These are phyloP conservation scores for Phalacrocorax pelagicus DNA, from an alignment of 2,113 vertebrate genomes.

Conservation along the genomic window DNA sequence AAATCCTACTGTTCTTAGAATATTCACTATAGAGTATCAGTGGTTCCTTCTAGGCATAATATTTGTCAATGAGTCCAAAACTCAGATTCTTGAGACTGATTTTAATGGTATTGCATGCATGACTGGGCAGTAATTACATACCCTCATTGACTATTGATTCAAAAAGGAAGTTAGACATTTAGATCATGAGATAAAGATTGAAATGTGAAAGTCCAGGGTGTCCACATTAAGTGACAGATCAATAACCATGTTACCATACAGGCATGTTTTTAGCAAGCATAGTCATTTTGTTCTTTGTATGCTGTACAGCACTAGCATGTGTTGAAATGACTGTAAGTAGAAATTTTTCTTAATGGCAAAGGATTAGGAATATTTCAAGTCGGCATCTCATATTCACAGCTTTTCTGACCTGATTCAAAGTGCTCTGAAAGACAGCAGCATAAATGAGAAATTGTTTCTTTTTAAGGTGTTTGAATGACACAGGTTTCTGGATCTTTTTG, in stretches of 20 bases:
- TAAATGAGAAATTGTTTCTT: not conserved
- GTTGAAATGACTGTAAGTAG: not conserved
- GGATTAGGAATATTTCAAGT: not conserved
- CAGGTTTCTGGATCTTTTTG: not conserved
- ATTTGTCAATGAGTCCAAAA: not conserved
- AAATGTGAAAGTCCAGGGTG: not conserved
- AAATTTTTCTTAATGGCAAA: not conserved
- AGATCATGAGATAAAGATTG: not conserved
- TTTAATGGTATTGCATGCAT: not conserved
- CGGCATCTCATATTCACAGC: not conserved
- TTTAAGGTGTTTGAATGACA: not conserved
- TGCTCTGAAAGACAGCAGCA: not conserved
- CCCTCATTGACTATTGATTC: not conserved
- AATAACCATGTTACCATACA: not conserved
- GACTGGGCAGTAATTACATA: not conserved
- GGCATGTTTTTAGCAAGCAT: not conserved
- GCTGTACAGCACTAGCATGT: not conserved
- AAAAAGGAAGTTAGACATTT: not conserved
- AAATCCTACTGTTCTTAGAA: not conserved
- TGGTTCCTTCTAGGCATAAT: not conserved
- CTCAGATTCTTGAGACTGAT: not conserved
- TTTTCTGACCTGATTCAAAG: not conserved
- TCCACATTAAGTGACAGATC: not conserved
- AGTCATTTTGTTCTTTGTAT: not conserved
- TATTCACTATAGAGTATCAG: not conserved